Conservation (phyloP, 2,797 vertebrate species). For the Argya squamiceps region DNA sequence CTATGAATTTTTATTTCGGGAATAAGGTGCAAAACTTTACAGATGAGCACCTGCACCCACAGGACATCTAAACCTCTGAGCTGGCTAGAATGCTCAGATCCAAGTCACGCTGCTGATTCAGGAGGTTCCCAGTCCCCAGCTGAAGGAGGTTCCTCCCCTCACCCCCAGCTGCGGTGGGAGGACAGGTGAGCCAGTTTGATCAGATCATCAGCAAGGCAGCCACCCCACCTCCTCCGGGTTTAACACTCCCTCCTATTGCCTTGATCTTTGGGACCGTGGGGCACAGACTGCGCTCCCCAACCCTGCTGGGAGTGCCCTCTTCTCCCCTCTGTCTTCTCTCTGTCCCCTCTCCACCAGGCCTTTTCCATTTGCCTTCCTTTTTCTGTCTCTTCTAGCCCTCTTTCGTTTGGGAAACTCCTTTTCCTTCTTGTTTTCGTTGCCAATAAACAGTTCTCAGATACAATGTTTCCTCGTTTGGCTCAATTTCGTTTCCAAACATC, state of each 20-base stretch:
- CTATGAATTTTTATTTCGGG: neutral
- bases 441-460: neutral
- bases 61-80: neutral
- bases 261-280: no score
- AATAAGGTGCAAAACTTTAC: neutral
- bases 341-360: neutral
- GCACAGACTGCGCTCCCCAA: no score
- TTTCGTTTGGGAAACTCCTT: neutral
- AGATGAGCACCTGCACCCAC: neutral
- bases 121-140: neutral
- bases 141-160: neutral
- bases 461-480: neutral
- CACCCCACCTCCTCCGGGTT: neutral
- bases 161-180: neutral
- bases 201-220: neutral
- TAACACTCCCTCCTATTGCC: neutral
- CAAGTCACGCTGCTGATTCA: neutral
- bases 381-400: neutral
- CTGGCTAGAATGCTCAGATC: neutral
- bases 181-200: neutral
- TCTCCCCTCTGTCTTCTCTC: neutral
- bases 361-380: neutral
- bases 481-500: rapidly evolving
- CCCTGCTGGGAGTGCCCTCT: no score
- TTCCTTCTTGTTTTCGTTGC: neutral